Conservation (phyloP, 2,113 vertebrate genomes). For the Lepus timidus region DNA sequence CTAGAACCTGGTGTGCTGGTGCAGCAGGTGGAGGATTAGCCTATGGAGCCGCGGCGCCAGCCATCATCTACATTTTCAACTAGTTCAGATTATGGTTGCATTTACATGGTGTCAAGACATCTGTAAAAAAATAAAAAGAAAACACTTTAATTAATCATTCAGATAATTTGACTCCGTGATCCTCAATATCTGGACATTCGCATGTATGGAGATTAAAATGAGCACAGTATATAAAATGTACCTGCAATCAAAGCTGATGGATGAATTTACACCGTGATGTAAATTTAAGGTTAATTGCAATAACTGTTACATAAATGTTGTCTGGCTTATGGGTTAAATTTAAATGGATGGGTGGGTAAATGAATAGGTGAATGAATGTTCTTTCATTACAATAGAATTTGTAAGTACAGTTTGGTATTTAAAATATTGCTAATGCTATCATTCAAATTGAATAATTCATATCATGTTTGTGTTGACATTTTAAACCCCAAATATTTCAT, state of each 20-base stretch:
- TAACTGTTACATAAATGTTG: neutral
- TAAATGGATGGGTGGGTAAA: neutral
- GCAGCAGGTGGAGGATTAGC: too few relatives aligned
- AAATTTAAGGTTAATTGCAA: neutral
- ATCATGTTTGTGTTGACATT: neutral
- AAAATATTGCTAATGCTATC: neutral
- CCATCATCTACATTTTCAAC: neutral
- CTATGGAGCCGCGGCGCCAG: too few relatives aligned
- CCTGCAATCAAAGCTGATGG: neutral
- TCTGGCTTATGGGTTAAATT: neutral
- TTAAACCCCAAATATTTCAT: neutral
- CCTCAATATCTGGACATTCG: neutral
- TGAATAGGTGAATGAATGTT: neutral
- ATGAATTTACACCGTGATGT: neutral
- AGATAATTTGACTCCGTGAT: neutral
- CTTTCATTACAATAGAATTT: neutral
- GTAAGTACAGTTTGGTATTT: conserved; percentile 8
- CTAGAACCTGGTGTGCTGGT: too few relatives aligned
- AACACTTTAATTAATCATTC: neutral
- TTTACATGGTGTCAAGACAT: neutral
- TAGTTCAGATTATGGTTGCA: conserved; percentile 28
- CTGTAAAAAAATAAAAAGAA: neutral
- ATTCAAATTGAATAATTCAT: neutral
- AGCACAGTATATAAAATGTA: conserved; percentile 3
- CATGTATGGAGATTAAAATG: neutral